Percentiles rank a stretch among this genome's conserved stretches.
Evolutionary conservation across 2,888 invertebrate genomes (phyloP).

Genomic region (Hymenopus coronatus): DNA sequence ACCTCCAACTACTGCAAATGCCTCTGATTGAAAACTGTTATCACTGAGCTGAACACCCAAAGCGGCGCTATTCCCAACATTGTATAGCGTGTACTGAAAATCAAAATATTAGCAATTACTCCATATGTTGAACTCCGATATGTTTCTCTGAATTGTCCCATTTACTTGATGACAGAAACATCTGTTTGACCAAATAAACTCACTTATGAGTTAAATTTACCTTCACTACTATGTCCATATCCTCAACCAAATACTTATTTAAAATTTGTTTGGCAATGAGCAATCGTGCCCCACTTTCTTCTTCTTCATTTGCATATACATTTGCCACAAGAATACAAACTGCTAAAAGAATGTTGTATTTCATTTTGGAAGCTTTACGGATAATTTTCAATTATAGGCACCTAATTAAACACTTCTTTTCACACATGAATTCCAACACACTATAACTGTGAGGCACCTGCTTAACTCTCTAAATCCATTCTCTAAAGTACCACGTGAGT

Average conservation of each 20-base stretch:
- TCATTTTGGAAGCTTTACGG: neutral
- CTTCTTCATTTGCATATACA: slow-evolving; percentile 59
- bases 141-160: no score
- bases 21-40: slow-evolving; percentile 86
- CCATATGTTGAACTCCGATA: no score
- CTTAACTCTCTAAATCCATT: no score
- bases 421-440: no score
- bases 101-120: neutral
- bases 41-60: slow-evolving; percentile 86
- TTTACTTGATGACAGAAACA: no score
- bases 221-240: slow-evolving; percentile 92
- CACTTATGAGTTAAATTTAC: slow-evolving; percentile 36
- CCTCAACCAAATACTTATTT: slow-evolving; percentile 94
- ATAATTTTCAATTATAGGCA: neutral
- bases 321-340: slow-evolving; percentile 50
- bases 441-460: no score
- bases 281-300: slow-evolving; percentile 75
- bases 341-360: slow-evolving; percentile 42
- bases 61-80: slow-evolving; percentile 89
- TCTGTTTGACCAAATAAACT: neutral
- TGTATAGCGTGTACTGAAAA: slow-evolving; percentile 78
- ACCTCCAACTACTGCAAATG: slow-evolving; percentile 87
- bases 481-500: no score
- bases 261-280: slow-evolving; percentile 91
- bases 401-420: no score